Percentiles rank a stretch among this genome's conserved stretches.
Conservation (phyloP, 2,113 vertebrate genomes). For the Phrynocephalus versicolor region DNA sequence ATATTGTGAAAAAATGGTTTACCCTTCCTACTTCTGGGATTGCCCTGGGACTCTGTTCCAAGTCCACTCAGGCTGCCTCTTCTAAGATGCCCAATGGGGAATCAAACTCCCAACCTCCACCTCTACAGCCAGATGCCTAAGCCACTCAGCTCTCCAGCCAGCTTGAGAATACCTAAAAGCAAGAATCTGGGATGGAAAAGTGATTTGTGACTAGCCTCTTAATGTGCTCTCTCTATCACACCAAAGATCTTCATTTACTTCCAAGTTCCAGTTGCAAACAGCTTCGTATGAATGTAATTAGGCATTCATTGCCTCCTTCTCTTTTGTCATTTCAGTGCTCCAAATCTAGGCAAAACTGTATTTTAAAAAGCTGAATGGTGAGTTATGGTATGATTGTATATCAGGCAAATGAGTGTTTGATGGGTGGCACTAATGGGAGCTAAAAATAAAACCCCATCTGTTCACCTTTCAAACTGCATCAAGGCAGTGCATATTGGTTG, state of each 20-base stretch:
- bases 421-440: conserved; percentile 71
- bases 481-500: conserved; percentile 58
- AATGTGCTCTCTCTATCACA: conserved; percentile 20
- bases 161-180: neutral
- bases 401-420: conserved; percentile 74
- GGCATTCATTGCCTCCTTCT: conserved; percentile 64
- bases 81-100: no score
- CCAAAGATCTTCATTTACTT: conserved; percentile 33
- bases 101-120: no score
- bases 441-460: conserved; percentile 83
- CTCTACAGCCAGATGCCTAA: no score
- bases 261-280: conserved; percentile 40
- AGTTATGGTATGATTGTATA: conserved; percentile 70
- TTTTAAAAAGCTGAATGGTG: conserved; percentile 66
- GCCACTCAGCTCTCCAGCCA: neutral
- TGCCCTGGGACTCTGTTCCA: no score
- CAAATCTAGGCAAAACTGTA: conserved; percentile 54
- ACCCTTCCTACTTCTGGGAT: no score
- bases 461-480: conserved; percentile 76
- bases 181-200: conserved; percentile 21
- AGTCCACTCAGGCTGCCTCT: no score
- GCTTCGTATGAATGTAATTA: conserved; percentile 58
- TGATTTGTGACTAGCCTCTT: conserved; percentile 4
- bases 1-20: neutral
- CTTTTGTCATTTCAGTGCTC: conserved; percentile 66